phyloP scores from a whole-genome alignment of 2,888 invertebrate species.

The Callinectes sapidus region DNA sequence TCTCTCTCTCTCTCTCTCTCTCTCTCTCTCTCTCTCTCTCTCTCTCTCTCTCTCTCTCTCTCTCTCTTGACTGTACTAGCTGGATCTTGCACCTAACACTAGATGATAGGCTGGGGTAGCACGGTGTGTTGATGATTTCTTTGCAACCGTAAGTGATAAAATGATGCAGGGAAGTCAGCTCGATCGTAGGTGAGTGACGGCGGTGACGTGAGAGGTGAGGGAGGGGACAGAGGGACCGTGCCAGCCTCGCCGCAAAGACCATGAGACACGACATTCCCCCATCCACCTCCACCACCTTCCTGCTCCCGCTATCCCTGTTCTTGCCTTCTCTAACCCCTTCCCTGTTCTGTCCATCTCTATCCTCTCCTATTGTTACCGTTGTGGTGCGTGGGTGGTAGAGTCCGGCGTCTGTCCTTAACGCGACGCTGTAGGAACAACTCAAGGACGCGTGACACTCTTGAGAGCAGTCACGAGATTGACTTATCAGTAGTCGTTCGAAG shows the following conservation, averaged over 20 bases:
- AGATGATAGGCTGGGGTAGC: neutral
- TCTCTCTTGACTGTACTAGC: neutral
- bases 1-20: neutral
- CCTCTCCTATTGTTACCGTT: neutral
- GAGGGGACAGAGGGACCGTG: neutral
- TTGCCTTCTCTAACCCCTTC: neutral
- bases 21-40: neutral
- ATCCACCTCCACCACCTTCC: neutral
- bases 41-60: neutral
- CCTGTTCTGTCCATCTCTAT: neutral
- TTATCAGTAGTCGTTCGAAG: neutral
- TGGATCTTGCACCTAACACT: neutral
- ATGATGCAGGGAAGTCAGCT: neutral
- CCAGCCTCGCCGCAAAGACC: slow-evolving; percentile 15
- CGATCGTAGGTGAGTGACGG: neutral
- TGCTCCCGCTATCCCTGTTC: neutral
- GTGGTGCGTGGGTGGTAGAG: neutral
- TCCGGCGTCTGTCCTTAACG: neutral
- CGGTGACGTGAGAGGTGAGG: neutral
- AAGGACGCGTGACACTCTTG: neutral
- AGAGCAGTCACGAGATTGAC: neutral
- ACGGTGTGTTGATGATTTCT: neutral
- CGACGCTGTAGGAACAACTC: neutral
- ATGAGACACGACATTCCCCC: slow-evolving; percentile 25
- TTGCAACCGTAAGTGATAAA: neutral